A percentile compares a stretch with the other conserved stretches of the same genome.
Conservation (phyloP, 2,113 vertebrate genomes). For the Petroica traversi region DNA sequence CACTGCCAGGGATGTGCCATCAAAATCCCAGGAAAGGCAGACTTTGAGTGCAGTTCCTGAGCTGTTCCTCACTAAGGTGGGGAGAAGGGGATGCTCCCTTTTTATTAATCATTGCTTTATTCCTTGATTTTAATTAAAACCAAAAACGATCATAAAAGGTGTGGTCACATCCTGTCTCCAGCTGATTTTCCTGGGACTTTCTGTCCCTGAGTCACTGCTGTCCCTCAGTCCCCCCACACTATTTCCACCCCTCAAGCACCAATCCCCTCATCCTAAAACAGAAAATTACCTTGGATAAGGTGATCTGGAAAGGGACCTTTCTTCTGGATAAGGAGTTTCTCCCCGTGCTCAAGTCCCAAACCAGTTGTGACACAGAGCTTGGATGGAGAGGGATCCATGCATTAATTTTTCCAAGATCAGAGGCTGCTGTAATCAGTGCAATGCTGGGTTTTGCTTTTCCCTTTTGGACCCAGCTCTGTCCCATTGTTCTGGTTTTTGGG, state of each 20-base stretch:
- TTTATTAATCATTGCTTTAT: not conserved
- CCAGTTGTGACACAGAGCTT: not conserved
- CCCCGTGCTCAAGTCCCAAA: not conserved
- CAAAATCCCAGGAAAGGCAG: not conserved
- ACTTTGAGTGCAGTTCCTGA: not conserved
- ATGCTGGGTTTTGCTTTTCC: not conserved
- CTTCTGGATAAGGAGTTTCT: not conserved
- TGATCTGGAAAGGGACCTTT: not conserved
- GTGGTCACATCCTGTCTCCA: not conserved
- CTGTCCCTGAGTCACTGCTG: not conserved
- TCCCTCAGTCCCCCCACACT: not conserved
- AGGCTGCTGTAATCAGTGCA: not conserved
- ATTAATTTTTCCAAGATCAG: too few species aligned
- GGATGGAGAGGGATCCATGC: not conserved
- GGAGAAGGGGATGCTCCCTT: not conserved
- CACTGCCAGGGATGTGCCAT: not conserved
- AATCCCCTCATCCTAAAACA: not conserved
- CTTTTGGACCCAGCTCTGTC: not conserved
- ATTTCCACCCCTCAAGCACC: not conserved
- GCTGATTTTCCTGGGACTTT: not conserved
- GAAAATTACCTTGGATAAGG: not conserved
- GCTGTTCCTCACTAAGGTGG: fast-evolving
- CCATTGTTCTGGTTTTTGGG: not conserved
- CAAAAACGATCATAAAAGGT: not conserved
- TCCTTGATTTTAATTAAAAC: not conserved